These are phyloP conservation scores for Geopemphigus sp. DNA, from an alignment of 1,140 invertebrate genomes.

Conservation along the genomic window DNA sequence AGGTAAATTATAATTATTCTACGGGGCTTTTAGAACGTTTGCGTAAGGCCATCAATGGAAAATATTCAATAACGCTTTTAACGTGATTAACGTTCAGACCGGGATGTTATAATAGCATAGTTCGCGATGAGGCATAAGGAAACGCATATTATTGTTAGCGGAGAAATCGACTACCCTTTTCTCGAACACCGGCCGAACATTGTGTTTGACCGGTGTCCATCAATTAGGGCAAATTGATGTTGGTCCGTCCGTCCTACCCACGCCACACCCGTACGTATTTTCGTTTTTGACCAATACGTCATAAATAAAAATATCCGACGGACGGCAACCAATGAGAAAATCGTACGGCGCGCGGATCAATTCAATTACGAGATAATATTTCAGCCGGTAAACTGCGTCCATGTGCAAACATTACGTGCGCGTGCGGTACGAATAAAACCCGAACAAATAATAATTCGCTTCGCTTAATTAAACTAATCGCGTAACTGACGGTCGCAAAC, in stretches of 20 bases:
- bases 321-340: too few relatives aligned
- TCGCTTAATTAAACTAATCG: too few relatives aligned
- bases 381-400: too few relatives aligned
- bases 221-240: slow-evolving; percentile 48
- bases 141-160: background rate
- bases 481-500: too few relatives aligned
- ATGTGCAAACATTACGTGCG: background rate
- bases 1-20: slow-evolving; percentile 38
- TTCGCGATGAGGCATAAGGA: background rate
- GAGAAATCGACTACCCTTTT: background rate
- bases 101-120: slow-evolving; percentile 6
- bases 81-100: slow-evolving; percentile 39
- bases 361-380: background rate
- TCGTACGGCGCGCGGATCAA: background rate
- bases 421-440: too few relatives aligned
- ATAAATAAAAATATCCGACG: background rate
- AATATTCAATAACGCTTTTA: slow-evolving; percentile 31
- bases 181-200: background rate
- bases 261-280: background rate
- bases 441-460: too few relatives aligned
- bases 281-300: background rate
- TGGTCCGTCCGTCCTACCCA: background rate
- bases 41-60: background rate
- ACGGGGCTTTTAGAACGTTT: slow-evolving; percentile 14
- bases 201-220: slow-evolving; percentile 38